phyloP scores from a whole-genome alignment of 2,797 vertebrate genomes.

The Diglossa cyanea region DNA sequence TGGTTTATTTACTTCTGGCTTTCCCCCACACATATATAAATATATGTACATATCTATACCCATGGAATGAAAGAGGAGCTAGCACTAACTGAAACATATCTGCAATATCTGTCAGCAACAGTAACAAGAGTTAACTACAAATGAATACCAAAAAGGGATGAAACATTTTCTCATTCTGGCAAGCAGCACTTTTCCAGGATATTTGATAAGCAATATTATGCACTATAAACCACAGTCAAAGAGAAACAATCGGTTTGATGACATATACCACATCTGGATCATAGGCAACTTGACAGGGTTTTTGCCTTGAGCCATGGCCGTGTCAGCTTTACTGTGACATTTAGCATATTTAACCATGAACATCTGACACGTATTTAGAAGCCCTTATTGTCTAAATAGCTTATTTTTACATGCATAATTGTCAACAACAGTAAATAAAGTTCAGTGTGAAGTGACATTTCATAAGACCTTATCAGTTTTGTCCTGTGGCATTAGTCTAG shows the following conservation, averaged over 20 bases:
- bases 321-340: constrained; percentile 58
- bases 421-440: constrained; percentile 43
- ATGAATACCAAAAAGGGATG: background rate
- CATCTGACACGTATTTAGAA: constrained; percentile 39
- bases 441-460: constrained; percentile 45
- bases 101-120: background rate
- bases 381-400: constrained; percentile 15
- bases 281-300: constrained; percentile 32
- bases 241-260: constrained; percentile 45
- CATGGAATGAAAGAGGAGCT: background rate
- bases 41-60: background rate
- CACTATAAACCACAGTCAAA: constrained; percentile 1
- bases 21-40: background rate
- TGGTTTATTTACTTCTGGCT: background rate
- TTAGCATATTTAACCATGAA: constrained; percentile 56
- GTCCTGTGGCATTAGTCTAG: constrained; percentile 30
- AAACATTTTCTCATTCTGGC: background rate
- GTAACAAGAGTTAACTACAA: background rate
- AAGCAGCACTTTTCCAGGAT: constrained; percentile 1
- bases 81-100: background rate
- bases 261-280: constrained; percentile 37
- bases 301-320: constrained; percentile 17
- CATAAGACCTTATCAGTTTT: constrained; percentile 34
- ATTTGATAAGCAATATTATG: constrained; percentile 24
- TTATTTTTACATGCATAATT: constrained; percentile 48